Evolutionary conservation across 2,797 vertebrate genomes (phyloP).

Genomic region (Australoheros facetus): DNA sequence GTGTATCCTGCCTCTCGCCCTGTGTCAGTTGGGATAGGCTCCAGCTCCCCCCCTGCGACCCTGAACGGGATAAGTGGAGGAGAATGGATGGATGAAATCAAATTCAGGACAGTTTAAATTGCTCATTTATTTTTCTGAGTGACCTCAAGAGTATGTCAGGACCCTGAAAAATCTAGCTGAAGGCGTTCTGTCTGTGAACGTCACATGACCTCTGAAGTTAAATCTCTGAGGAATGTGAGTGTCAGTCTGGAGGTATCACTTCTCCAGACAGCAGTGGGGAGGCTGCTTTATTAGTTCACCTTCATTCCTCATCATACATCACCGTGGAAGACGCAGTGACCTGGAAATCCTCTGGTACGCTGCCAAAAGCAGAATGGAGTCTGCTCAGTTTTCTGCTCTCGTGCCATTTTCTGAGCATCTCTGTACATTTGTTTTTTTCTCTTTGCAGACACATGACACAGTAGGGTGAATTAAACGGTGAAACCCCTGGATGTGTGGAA

Average conservation of each 20-base stretch:
- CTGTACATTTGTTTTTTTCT: no score
- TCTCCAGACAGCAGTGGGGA: neutral
- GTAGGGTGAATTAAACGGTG: neutral
- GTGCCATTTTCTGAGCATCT: no score
- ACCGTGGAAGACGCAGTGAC: neutral
- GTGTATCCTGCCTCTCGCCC: no score
- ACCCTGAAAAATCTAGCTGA: neutral
- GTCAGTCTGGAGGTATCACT: constrained; percentile 3
- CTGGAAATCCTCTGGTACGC: constrained; percentile 11
- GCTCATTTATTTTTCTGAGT: neutral
- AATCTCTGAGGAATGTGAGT: constrained; percentile 5
- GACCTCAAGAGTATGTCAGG: neutral
- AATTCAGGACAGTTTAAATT: neutral
- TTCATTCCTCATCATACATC: constrained; percentile 20
- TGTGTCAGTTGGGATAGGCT: no score
- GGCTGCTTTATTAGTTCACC: constrained; percentile 20
- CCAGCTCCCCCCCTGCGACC: no score
- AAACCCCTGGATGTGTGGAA: no score
- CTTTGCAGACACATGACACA: neutral
- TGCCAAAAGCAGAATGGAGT: neutral
- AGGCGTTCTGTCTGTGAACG: neutral
- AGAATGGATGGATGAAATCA: no score
- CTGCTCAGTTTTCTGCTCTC: neutral
- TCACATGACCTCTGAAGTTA: constrained; percentile 2
- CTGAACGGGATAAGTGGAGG: no score